Conservation (phyloP, 2,888 invertebrate species). For the Meghimatium bilineatum region DNA sequence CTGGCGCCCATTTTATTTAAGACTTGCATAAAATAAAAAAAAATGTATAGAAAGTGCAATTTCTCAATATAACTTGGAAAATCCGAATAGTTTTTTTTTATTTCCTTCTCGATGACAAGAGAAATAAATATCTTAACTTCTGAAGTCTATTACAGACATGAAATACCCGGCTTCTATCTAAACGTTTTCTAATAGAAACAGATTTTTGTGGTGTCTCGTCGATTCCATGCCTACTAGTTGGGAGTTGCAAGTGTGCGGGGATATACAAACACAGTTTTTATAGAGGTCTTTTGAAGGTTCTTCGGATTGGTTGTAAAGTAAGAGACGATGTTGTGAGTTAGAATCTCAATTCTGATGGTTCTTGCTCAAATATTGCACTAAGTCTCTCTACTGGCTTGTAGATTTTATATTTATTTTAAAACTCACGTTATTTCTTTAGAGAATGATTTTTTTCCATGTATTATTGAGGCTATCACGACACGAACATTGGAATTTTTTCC, state of each 20-base stretch:
- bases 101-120: neutral
- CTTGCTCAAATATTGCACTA: too few species aligned
- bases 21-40: neutral
- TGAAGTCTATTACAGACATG: neutral
- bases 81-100: too few species aligned
- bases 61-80: neutral
- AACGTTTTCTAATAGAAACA: neutral
- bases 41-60: neutral
- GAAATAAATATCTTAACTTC: neutral
- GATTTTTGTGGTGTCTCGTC: neutral
- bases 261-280: neutral
- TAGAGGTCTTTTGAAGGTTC: neutral
- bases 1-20: neutral
- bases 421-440: too few species aligned
- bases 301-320: neutral
- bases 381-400: too few species aligned
- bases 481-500: too few species aligned
- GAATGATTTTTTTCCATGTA: too few species aligned
- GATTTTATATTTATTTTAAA: too few species aligned
- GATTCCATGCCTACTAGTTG: neutral
- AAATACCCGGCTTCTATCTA: neutral
- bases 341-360: neutral
- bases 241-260: neutral
- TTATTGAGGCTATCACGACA: too few species aligned
- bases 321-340: neutral